Base-by-base conservation (phyloP, 2,797 vertebrate species). In the Orestias chungarensis region DNA sequence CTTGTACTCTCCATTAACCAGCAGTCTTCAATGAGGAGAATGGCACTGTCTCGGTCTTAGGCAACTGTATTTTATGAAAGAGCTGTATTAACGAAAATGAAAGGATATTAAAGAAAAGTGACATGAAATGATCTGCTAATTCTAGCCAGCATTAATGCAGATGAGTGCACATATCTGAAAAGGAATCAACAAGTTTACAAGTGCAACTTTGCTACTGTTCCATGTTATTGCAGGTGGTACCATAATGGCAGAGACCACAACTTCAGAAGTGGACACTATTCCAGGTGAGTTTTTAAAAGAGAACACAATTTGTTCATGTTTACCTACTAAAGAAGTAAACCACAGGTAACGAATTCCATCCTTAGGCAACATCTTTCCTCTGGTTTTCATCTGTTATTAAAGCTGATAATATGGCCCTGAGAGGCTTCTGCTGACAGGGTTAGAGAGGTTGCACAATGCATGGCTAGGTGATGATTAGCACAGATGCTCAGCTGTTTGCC, bases 11-110 rank as follows among this genome's bases (percentile, higher is more conserved):
- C 79, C 73, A 85, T 77, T 86, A 86, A 89, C 85, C 85, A 85
- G 89, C 88, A 89, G 88, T 92, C 90, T 93, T 86, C 80, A 44
- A 75, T 85, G 87, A 91, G 81, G 87, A 90, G 87, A 88, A 84
- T 84, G 88, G 83, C 84, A 82, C 82, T 5, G n/a, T 79, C 65
- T 78, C 71, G 66, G 74, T 80, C 70, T 72, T 42, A 42, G 35
- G 38, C 38, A 25, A 42, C 1, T 3, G 25, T 42, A 25, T n/a
- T 61, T 5, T 1, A 40, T 25, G 59, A 64, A 64, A 42, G 38
- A 6, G 6, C n/a, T 17, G 5, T 1, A n/a, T 68, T 35, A 38
- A 8, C 35, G 11, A 18, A 18, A 4, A 40, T 38, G 29, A 17
- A 2, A 33, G 2, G 20, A 23, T 55, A 50, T 31, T 18, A 47